phyloP scores from a whole-genome alignment of 2,113 vertebrate species.

The Phocoena sinus region DNA sequence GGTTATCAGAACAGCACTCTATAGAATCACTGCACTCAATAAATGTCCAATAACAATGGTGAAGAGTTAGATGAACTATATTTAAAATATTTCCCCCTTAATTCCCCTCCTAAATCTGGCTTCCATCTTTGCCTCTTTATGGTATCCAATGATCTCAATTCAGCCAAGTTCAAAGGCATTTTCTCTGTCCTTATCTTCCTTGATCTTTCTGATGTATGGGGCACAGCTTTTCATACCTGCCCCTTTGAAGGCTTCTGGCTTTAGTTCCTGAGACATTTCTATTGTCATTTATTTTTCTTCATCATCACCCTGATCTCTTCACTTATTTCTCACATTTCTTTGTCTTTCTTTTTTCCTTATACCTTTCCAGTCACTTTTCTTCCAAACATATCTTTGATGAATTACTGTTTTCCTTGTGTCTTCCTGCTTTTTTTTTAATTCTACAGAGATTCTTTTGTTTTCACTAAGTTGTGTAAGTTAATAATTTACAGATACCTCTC shows the following conservation, averaged over 20 bases:
- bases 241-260: slow-evolving; percentile 69
- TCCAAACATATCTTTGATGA: background rate
- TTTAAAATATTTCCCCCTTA: slow-evolving; percentile 69
- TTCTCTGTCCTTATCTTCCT: slow-evolving; percentile 73
- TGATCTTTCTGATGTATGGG: slow-evolving; percentile 75
- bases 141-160: slow-evolving; percentile 71
- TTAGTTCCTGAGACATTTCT: slow-evolving; percentile 63
- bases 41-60: slow-evolving; percentile 73
- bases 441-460: slow-evolving; percentile 1
- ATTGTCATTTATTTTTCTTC: slow-evolving; percentile 66
- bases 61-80: slow-evolving; percentile 67
- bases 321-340: slow-evolving; percentile 24
- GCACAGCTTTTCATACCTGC: slow-evolving; percentile 72
- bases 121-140: slow-evolving; percentile 75
- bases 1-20: slow-evolving; percentile 44
- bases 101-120: slow-evolving; percentile 73
- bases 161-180: slow-evolving; percentile 78
- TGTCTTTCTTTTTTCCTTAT: background rate
- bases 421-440: background rate
- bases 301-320: slow-evolving; percentile 11
- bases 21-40: slow-evolving; percentile 61
- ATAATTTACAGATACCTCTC: background rate
- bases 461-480: background rate
- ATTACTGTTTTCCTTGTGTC: background rate
- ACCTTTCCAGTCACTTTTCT: slow-evolving; percentile 11